phyloP scores from a whole-genome alignment of 1,140 invertebrate species.

The Atta colombica region DNA sequence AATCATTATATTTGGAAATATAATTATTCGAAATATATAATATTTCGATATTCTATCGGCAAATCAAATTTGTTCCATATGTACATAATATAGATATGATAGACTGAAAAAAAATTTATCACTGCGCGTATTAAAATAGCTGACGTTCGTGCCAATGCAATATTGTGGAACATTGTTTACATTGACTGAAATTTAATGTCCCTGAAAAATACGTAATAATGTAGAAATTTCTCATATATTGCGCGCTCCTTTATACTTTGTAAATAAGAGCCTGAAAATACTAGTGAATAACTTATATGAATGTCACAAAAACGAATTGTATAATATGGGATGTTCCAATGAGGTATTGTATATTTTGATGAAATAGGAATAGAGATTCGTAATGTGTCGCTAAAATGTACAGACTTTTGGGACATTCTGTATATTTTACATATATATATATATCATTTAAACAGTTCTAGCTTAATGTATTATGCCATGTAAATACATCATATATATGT shows the following conservation, averaged over 20 bases:
- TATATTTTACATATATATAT: conserved; percentile 29
- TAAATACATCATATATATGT: neutral
- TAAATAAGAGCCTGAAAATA: conserved; percentile 40
- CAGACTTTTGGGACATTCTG: conserved; percentile 4
- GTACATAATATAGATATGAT: conserved; percentile 33
- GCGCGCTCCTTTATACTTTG: conserved; percentile 13
- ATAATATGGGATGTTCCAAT: conserved; percentile 47
- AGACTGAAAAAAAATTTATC: neutral
- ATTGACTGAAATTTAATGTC: conserved; percentile 21
- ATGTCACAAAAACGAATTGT: conserved; percentile 62
- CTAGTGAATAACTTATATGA: conserved; percentile 42
- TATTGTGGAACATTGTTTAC: conserved; percentile 37
- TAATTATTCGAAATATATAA: conserved; percentile 40
- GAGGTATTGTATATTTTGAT: conserved; percentile 10
- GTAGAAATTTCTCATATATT: neutral
- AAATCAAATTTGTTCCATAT: conserved; percentile 32
- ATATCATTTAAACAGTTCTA: conserved; percentile 35
- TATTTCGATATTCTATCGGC: neutral
- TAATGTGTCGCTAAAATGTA: neutral
- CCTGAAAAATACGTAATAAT: conserved; percentile 16
- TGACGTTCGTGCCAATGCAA: conserved; percentile 67
- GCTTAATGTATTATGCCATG: conserved; percentile 42
- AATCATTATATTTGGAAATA: conserved; percentile 29
- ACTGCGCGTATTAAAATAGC: conserved; percentile 18
- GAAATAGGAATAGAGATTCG: neutral